phyloP scores from a whole-genome alignment of 1,140 invertebrate genomes.

The Diploscapter pachys region DNA sequence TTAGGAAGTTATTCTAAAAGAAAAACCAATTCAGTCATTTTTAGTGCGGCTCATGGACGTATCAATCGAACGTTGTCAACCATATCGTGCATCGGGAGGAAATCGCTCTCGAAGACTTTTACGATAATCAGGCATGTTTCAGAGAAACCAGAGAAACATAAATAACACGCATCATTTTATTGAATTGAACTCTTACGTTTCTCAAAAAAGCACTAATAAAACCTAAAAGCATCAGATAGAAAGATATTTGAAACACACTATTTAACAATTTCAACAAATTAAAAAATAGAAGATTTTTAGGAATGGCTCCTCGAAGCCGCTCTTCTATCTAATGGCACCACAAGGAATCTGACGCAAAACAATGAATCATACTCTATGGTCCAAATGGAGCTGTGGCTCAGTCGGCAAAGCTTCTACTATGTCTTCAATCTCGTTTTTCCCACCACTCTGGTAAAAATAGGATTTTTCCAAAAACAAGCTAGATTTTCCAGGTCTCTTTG shows the following conservation, averaged over 20 bases:
- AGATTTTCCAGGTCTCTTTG: conserved; percentile 44
- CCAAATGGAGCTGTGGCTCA: conserved; percentile 44
- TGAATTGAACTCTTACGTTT: not conserved
- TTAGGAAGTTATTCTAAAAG: not conserved
- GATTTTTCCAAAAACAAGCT: conserved; percentile 4
- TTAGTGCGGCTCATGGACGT: conserved; percentile 57
- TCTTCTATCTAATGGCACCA: conserved; percentile 46
- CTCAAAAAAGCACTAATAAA: too few species aligned
- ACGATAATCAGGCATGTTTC: conserved; percentile 48
- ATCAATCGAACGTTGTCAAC: conserved; percentile 52
- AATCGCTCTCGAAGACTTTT: conserved; percentile 56
- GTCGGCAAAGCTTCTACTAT: conserved; percentile 56
- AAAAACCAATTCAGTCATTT: conserved; percentile 8
- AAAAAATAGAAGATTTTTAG: not conserved
- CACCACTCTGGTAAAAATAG: conserved; percentile 47
- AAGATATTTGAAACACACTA: too few species aligned
- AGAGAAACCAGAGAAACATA: too few species aligned
- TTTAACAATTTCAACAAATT: too few species aligned
- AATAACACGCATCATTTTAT: too few species aligned
- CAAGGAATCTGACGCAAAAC: conserved; percentile 40
- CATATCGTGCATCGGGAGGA: conserved; percentile 53
- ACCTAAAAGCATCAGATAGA: too few species aligned
- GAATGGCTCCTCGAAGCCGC: conserved; percentile 57
- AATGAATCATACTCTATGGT: conserved; percentile 57
- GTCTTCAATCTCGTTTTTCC: conserved; percentile 58